Evolutionary conservation across 2,888 invertebrate species (phyloP).

Genomic region (Pandemis corylana): DNA sequence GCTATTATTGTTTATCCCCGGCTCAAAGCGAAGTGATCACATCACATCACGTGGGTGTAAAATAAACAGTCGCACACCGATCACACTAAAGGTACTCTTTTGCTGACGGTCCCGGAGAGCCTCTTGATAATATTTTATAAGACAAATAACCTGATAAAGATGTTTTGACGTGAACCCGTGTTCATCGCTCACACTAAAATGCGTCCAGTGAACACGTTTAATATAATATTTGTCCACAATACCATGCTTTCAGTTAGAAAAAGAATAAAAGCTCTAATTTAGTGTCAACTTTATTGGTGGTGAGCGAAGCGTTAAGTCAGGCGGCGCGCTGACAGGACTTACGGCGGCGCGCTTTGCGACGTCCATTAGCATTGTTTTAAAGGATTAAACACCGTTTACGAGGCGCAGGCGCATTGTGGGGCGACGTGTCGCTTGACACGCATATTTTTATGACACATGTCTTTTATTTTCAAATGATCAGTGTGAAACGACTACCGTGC

Average conservation of each 20-base stretch:
- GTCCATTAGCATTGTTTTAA: slow-evolving; percentile 85
- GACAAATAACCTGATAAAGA: slow-evolving; percentile 85
- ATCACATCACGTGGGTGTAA: slow-evolving; percentile 75
- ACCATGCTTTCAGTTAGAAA: slow-evolving; percentile 73
- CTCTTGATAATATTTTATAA: slow-evolving; percentile 85
- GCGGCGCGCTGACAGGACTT: slow-evolving; percentile 78
- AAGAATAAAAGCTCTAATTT: slow-evolving; percentile 79
- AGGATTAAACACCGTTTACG: slow-evolving; percentile 80
- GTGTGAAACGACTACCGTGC: slow-evolving; percentile 78
- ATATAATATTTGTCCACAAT: slow-evolving; percentile 83
- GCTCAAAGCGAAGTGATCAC: slow-evolving; percentile 77
- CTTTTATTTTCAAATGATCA: slow-evolving; percentile 71
- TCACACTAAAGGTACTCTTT: slow-evolving; percentile 80
- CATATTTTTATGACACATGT: slow-evolving; percentile 82
- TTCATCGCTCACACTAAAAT: slow-evolving; percentile 85
- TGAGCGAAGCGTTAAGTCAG: slow-evolving; percentile 81
- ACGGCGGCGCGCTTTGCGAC: slow-evolving; percentile 73
- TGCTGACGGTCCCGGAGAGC: slow-evolving; percentile 83
- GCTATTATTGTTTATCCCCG: slow-evolving; percentile 82
- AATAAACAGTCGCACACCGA: slow-evolving; percentile 81
- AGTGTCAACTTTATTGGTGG: slow-evolving; percentile 82
- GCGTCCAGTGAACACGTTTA: slow-evolving; percentile 81
- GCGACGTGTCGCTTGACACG: slow-evolving; percentile 69
- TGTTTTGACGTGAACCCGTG: slow-evolving; percentile 85
- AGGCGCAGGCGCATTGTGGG: slow-evolving; percentile 58